phyloP scores from a whole-genome alignment of 1,140 invertebrate genomes.

The Caerostris extrusa region DNA sequence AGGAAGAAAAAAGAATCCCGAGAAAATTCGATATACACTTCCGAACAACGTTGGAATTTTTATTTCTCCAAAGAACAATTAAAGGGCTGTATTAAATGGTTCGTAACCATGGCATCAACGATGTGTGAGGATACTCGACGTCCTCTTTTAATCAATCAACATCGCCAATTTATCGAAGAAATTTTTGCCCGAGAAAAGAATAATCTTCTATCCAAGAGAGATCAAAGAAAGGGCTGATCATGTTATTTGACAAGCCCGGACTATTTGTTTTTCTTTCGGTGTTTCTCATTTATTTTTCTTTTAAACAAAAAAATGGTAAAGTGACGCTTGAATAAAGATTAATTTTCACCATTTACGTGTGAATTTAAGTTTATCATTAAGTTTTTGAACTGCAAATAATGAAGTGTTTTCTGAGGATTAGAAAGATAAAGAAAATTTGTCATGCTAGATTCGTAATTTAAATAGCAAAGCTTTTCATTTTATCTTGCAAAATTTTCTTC shows the following conservation, averaged over 20 bases:
- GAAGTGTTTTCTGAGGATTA: too few relatives aligned
- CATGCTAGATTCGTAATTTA: too few relatives aligned
- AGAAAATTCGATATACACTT: slow-evolving; percentile 31
- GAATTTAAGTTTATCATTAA: too few relatives aligned
- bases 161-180: slow-evolving; percentile 17
- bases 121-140: background rate
- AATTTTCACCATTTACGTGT: too few relatives aligned
- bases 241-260: background rate
- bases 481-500: too few relatives aligned
- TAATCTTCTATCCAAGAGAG: background rate
- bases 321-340: too few relatives aligned
- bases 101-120: background rate
- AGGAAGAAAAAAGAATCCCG: background rate
- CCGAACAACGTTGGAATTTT: slow-evolving; percentile 10
- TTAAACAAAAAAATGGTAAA: too few relatives aligned
- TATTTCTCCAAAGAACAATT: slow-evolving; percentile 46
- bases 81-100: slow-evolving; percentile 43
- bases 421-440: too few relatives aligned
- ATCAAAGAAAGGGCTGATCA: background rate
- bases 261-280: background rate
- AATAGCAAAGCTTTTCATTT: too few relatives aligned
- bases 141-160: slow-evolving; percentile 49
- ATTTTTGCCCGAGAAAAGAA: slow-evolving; percentile 3
- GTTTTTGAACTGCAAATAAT: too few relatives aligned
- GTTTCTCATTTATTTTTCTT: too few relatives aligned